Evolutionary conservation across 2,113 vertebrate species (phyloP).

Genomic region (Spermophilus dauricus): DNA sequence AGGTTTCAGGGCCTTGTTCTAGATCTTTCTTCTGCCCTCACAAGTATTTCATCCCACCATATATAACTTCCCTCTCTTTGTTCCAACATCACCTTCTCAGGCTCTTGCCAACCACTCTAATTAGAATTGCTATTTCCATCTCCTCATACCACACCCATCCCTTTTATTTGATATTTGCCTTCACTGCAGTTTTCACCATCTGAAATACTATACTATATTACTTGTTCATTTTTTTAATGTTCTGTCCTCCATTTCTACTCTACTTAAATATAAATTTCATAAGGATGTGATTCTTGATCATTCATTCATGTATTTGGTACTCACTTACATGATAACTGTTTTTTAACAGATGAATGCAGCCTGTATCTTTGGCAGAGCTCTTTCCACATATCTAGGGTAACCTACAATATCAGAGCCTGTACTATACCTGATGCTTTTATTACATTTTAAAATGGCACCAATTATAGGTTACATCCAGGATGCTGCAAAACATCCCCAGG

Average conservation of each 20-base stretch:
- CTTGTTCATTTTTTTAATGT: background rate
- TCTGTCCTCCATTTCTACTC: background rate
- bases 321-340: background rate
- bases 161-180: slow-evolving; percentile 28
- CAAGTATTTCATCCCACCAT: background rate
- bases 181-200: slow-evolving; percentile 8
- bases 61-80: background rate
- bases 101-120: background rate
- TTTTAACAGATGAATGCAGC: background rate
- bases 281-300: background rate
- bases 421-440: background rate
- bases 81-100: background rate
- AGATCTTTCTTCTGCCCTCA: background rate
- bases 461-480: slow-evolving; percentile 24
- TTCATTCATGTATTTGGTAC: background rate
- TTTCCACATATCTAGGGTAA: background rate
- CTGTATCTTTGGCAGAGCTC: background rate
- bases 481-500: slow-evolving; percentile 20
- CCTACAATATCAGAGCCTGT: background rate
- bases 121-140: background rate
- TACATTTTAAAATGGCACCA: slow-evolving; percentile 32
- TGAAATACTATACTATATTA: background rate
- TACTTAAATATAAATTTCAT: slow-evolving; percentile 8
- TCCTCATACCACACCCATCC: background rate
- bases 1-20: background rate